Conservation (phyloP, 2,888 invertebrate genomes). For the Drosophila paramelanica region DNA sequence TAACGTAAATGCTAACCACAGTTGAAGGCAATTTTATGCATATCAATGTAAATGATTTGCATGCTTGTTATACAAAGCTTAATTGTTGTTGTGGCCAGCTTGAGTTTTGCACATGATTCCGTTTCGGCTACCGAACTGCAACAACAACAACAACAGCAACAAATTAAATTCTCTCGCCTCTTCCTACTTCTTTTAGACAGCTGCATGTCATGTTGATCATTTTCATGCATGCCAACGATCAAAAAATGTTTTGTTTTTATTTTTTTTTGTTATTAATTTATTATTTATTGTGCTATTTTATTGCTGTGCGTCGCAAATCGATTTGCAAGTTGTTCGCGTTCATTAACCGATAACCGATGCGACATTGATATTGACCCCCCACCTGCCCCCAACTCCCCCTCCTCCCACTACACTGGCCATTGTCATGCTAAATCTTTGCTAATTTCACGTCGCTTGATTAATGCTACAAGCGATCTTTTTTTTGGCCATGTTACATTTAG, state of each 20-base stretch:
- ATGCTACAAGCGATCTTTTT: constrained; percentile 38
- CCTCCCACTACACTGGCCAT: background rate
- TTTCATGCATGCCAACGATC: constrained; percentile 42
- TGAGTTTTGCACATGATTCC: constrained; percentile 23
- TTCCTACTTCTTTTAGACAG: constrained; percentile 34
- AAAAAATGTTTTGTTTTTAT: constrained; percentile 28
- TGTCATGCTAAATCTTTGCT: constrained; percentile 32
- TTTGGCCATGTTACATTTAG: constrained; percentile 61
- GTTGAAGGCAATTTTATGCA: constrained; percentile 72
- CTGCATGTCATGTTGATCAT: constrained; percentile 42
- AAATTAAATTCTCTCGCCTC: constrained; percentile 16
- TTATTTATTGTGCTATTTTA: constrained; percentile 63
- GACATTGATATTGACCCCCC: constrained; percentile 60
- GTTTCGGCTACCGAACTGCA: constrained; percentile 25
- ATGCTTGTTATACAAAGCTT: constrained; percentile 43
- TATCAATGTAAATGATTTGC: constrained; percentile 66
- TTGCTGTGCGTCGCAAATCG: constrained; percentile 56
- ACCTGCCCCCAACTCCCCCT: background rate
- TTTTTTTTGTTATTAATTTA: constrained; percentile 49
- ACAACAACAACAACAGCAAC: background rate
- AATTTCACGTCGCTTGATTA: constrained; percentile 52
- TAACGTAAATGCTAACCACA: constrained; percentile 62
- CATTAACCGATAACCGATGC: constrained; percentile 64
- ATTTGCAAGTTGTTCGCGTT: constrained; percentile 64
- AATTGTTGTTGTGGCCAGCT: constrained; percentile 41